Conservation (phyloP, 2,797 vertebrate genomes). For the Oreochromis grahami region DNA sequence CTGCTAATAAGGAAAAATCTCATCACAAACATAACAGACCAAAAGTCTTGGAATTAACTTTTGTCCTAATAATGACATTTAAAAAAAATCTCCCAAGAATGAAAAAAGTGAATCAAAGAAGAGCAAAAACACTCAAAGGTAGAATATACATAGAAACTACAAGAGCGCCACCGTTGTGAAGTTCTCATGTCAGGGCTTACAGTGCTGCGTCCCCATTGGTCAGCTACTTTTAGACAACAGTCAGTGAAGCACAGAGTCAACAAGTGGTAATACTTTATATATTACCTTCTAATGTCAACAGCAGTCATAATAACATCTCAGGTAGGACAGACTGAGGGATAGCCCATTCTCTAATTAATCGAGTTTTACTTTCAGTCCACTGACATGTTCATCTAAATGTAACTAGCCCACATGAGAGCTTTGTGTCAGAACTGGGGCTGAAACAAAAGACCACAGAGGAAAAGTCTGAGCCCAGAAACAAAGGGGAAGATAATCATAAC, state of each 20-base stretch:
- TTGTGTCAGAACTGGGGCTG: neutral
- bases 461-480: neutral
- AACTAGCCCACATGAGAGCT: neutral
- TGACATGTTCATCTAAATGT: neutral
- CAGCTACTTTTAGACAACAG: neutral
- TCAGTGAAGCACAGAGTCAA: neutral
- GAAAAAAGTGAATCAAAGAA: neutral
- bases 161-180: neutral
- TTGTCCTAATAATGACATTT: neutral
- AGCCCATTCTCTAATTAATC: neutral
- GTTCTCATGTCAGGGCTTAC: neutral
- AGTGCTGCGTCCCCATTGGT: neutral
- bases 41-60: neutral
- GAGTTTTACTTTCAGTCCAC: neutral
- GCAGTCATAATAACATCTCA: neutral
- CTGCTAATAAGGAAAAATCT: neutral
- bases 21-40: neutral
- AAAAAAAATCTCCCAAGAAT: neutral
- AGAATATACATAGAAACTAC: neutral
- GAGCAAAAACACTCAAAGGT: neutral
- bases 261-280: accelerated
- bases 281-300: neutral
- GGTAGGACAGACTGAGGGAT: neutral
- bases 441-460: neutral
- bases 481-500: neutral